Evolutionary conservation across 2,888 invertebrate genomes (phyloP), one percentile per base, ranked within the genome.

Genomic region (Megamerina dolium): DNA sequence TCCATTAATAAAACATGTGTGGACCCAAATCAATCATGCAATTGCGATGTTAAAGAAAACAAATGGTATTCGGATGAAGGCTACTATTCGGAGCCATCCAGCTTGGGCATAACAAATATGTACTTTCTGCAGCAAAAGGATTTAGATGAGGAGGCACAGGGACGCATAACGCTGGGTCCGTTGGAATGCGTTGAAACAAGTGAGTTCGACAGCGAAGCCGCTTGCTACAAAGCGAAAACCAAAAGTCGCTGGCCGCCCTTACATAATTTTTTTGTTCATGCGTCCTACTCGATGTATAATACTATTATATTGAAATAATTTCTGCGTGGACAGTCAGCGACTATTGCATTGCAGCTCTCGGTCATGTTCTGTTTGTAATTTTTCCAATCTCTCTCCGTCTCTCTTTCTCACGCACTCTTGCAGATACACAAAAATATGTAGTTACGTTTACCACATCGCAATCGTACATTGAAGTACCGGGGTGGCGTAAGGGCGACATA

Each of bases 131-230:
- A 92, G 61, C 90, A 90, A 61, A 82, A 84, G 55, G 83, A 87
- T 64, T 72, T 90, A 50, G 83, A 85, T 39, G 82, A 83, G 52
- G 87, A 90, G 63, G 87, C 90, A 2, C 83, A 86, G 55, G 91
- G 89, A 2, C 77, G 90, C 55, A 87, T 95, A 36, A 92, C 92
- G 1, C 73, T 94, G 39, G 93, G 93, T 3, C 89, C 93, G 2
- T 73, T 95, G 54, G 89, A 91, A 71, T 95, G 94, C 73, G 91
- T 92, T 41, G 93, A 93, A 76, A 92, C 92, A 45, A 91, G 93
- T 93, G 74, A 78, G 83, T 75, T 10, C 10, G 12, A n/a, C n/a
- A n/a, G n/a, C n/a, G n/a, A n/a, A n/a, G n/a, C n/a, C n/a, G n/a
- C n/a, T n/a, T n/a, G n/a, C n/a, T n/a, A n/a, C n/a, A n/a, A n/a